Evolutionary conservation across 2,113 vertebrate species (phyloP).

Genomic region (Ictalurus furcatus): DNA sequence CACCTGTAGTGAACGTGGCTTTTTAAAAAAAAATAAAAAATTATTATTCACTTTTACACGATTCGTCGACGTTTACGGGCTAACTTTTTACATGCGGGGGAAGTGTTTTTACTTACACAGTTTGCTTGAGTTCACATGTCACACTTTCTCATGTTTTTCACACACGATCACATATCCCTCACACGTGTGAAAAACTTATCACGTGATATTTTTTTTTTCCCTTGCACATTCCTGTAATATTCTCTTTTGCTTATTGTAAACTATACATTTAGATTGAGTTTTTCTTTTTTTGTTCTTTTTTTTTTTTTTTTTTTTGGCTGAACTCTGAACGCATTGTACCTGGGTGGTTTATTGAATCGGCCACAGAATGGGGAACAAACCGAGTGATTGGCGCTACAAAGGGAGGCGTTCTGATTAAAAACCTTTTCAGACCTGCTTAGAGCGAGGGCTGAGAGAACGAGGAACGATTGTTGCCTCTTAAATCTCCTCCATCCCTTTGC

Average conservation of each 20-base stretch:
- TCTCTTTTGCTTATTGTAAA: background rate
- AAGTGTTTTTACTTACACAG: background rate
- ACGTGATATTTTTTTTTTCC: background rate
- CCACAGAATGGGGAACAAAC: slow-evolving; percentile 59
- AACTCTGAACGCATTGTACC: slow-evolving; percentile 50
- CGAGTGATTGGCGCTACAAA: slow-evolving; percentile 67
- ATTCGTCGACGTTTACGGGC: background rate
- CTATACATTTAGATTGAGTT: background rate
- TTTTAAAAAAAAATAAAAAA: too few species aligned
- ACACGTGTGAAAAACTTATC: background rate
- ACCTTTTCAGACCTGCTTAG: slow-evolving; percentile 70
- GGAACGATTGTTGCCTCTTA: slow-evolving; percentile 65
- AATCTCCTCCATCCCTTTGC: slow-evolving; percentile 57
- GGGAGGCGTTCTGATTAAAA: slow-evolving; percentile 68
- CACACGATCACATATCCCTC: background rate
- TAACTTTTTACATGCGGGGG: background rate
- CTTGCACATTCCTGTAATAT: background rate
- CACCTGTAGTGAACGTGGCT: too few species aligned
- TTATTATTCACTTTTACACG: background rate
- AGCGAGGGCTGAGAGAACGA: slow-evolving; percentile 62
- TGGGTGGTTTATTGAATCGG: slow-evolving; percentile 67
- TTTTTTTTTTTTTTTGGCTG: background rate
- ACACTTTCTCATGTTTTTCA: too few species aligned
- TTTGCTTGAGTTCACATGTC: background rate
- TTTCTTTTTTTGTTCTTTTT: background rate